Evolutionary conservation across 2,888 invertebrate genomes (phyloP).

Genomic region (Phortica okadai): DNA sequence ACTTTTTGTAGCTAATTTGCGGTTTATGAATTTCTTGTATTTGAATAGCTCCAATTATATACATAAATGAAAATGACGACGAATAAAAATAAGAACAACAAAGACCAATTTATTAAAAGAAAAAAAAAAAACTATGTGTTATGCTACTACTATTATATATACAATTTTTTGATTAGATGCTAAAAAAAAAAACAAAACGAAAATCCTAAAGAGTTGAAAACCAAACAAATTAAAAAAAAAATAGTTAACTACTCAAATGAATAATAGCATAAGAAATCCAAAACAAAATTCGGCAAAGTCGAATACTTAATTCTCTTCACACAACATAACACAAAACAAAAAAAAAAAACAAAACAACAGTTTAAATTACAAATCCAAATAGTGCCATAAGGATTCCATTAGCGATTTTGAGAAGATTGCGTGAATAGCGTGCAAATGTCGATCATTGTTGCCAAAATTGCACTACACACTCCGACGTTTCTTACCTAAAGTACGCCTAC

Average conservation of each 20-base stretch:
- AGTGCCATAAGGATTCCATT: no score
- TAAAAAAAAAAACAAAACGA: background rate
- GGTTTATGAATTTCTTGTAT: constrained; percentile 5
- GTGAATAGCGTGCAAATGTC: no score
- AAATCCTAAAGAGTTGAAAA: constrained; percentile 1
- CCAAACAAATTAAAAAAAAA: background rate
- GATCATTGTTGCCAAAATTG: no score
- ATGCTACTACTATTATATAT: background rate
- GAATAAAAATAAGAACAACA: constrained; percentile 38
- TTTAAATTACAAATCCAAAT: background rate
- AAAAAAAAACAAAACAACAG: constrained; percentile 31
- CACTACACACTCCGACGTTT: no score
- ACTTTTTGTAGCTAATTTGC: no score
- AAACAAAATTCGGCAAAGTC: no score
- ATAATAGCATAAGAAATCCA: no score
- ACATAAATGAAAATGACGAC: no score
- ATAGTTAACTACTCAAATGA: no score
- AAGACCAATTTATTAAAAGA: constrained; percentile 67
- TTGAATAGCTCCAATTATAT: background rate
- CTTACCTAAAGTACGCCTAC: no score
- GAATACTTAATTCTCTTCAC: no score
- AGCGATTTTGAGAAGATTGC: no score
- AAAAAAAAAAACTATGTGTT: constrained; percentile 43
- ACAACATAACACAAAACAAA: background rate
- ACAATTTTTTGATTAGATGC: constrained; percentile 21